These are phyloP conservation scores for Rhipidura dahli DNA, from an alignment of 2,113 vertebrate genomes.

Conservation along the genomic window DNA sequence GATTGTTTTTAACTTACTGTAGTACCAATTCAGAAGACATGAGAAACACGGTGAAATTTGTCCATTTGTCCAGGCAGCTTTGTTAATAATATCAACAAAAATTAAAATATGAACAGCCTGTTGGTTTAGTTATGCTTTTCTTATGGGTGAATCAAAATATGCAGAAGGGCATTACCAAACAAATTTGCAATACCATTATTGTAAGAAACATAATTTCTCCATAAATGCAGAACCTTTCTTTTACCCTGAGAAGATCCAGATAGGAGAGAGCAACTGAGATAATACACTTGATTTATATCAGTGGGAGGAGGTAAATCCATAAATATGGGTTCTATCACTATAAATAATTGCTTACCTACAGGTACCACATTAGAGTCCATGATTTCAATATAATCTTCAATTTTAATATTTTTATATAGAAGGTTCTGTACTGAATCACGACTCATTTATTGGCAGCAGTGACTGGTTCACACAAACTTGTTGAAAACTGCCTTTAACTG, in stretches of 20 bases:
- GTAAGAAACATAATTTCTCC: background rate
- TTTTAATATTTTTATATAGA: background rate
- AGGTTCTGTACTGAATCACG: background rate
- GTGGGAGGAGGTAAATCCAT: background rate
- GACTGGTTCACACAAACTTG: background rate
- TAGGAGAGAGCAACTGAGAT: background rate
- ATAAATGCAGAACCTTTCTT: background rate
- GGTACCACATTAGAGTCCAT: background rate
- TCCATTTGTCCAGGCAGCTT: background rate
- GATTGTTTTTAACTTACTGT: rapidly evolving
- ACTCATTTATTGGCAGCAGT: background rate
- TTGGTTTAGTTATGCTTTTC: background rate
- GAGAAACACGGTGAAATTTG: background rate
- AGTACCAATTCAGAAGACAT: background rate
- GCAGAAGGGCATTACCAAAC: background rate
- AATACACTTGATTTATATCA: background rate
- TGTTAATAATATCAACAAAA: background rate
- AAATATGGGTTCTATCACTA: background rate
- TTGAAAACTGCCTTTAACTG: background rate
- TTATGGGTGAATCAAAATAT: background rate
- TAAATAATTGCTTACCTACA: background rate
- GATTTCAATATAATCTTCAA: background rate
- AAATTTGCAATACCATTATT: background rate
- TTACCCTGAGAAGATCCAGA: background rate
- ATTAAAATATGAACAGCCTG: background rate